Base-by-base conservation (phyloP, 2,113 vertebrate species). In the Andinoacara biseriatus region DNA sequence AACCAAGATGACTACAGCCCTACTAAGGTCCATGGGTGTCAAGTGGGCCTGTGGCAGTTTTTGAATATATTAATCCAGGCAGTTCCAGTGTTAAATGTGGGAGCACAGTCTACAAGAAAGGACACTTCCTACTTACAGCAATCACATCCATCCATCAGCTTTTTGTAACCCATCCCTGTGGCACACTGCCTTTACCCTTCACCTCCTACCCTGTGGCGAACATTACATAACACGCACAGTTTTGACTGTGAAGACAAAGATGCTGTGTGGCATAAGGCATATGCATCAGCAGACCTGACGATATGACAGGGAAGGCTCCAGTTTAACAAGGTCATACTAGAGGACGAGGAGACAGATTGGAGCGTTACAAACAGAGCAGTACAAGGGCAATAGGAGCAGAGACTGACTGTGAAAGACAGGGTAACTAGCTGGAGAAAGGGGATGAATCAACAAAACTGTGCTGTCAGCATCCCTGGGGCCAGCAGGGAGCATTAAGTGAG, bases 391-490 rank as follows among this genome's bases (percentile, higher is more conserved):
- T 80, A n/a, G 61, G 74, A 65, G 90, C 33, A 86, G 86, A 92
- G 82, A 86, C 78, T 58, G 90, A 84, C 76, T 86, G 76, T 54
- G 74, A 92, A 89, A 89, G 87, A 91, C 40, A 54, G 33, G 56
- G 58, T 76, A 83, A 80, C 78, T 63, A 85, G 89, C 67, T 58
- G 77, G 79, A 60, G 75, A 86, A 85, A 85, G 86, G 79, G 60
- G 79, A 83, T 93, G 87, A 91, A 91, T 93, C 93, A 94, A 94
- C 91, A 88, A 82, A 93, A 93, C 59, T 89, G 89, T 92, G 87
- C 83, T 69, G 89, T 94, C 91, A 93, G 93, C 92, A 93, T 92
- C 93, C 91, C 87, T 5, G 31, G 59, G 90, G 89, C 89, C 91
- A 76, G 86, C 80, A 83, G 85, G 87, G 87, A 90, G 82, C 88